Evolutionary conservation across 2,888 invertebrate species (phyloP).

Genomic region (Rhagonycha fulva): DNA sequence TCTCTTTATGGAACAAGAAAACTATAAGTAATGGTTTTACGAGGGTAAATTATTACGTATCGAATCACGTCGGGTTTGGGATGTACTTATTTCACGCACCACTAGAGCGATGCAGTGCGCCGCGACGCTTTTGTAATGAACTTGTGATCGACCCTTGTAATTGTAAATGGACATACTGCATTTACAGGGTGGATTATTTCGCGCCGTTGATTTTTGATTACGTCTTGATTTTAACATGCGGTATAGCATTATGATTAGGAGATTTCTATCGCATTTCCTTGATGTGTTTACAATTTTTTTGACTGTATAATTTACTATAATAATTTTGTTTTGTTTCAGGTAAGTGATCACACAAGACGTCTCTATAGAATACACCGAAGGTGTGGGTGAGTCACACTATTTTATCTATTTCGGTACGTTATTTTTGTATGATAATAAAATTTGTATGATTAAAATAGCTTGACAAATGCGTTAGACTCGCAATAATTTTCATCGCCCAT

Average conservation of each 20-base stretch:
- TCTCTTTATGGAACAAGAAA: not conserved
- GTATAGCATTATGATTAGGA: not conserved
- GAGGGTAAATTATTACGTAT: not conserved
- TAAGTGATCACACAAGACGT: constrained; percentile 1
- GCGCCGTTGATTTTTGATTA: constrained; percentile 36
- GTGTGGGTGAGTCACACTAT: not conserved
- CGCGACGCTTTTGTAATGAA: constrained; percentile 23
- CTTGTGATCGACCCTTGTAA: constrained; percentile 14
- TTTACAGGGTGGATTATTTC: constrained; percentile 32
- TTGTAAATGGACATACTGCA: constrained; percentile 10
- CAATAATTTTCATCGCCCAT: not conserved
- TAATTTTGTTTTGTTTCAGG: constrained; percentile 7
- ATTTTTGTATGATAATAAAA: not conserved
- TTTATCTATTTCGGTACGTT: not conserved
- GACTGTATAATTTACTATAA: not conserved
- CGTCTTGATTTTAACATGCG: constrained; percentile 31
- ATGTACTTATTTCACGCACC: constrained; percentile 48
- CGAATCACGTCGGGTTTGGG: constrained; percentile 33
- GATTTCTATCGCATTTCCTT: not conserved
- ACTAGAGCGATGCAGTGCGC: constrained; percentile 39
- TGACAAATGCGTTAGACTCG: not conserved
- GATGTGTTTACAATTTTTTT: not conserved
- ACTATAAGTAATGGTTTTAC: not conserved
- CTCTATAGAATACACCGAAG: not conserved
- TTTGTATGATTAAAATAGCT: not conserved